Conservation (phyloP, 2,888 invertebrate genomes). For the Oscheius sp. region DNA sequence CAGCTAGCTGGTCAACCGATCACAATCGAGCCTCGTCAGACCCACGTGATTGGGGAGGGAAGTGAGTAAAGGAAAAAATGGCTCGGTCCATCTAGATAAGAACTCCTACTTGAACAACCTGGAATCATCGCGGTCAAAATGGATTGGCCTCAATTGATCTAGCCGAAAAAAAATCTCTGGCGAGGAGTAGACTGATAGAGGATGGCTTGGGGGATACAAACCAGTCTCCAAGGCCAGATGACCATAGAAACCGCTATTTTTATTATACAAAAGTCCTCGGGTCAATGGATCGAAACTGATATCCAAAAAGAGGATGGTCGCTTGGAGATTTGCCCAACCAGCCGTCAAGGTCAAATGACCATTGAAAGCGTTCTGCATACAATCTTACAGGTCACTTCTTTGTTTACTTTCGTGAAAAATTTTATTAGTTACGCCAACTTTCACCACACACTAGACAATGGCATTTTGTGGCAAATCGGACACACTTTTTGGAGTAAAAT, state of each 20-base stretch:
- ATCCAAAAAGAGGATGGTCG: too few relatives aligned
- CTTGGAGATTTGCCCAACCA: too few relatives aligned
- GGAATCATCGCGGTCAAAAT: not conserved
- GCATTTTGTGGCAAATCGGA: too few relatives aligned
- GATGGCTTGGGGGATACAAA: not conserved
- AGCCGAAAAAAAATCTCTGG: not conserved
- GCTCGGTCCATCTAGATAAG: not conserved
- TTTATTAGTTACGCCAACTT: too few relatives aligned
- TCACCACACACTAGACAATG: too few relatives aligned
- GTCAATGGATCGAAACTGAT: not conserved
- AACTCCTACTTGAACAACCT: too few relatives aligned
- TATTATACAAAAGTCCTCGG: not conserved
- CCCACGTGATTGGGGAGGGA: too few relatives aligned
- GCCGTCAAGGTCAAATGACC: too few relatives aligned
- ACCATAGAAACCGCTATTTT: not conserved
- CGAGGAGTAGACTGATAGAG: not conserved
- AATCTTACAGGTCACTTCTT: too few relatives aligned
- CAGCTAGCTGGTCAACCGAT: not conserved
- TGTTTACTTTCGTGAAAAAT: too few relatives aligned
- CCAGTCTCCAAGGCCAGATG: slow-evolving; percentile 4
- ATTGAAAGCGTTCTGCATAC: too few relatives aligned
- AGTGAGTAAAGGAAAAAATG: not conserved
- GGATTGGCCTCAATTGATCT: not conserved
- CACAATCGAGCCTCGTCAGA: too few relatives aligned
- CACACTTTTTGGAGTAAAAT: not conserved